Evolutionary conservation across 1,140 invertebrate species (phyloP), one percentile per base, ranked within the genome.

Genomic region (Plodia interpunctella): DNA sequence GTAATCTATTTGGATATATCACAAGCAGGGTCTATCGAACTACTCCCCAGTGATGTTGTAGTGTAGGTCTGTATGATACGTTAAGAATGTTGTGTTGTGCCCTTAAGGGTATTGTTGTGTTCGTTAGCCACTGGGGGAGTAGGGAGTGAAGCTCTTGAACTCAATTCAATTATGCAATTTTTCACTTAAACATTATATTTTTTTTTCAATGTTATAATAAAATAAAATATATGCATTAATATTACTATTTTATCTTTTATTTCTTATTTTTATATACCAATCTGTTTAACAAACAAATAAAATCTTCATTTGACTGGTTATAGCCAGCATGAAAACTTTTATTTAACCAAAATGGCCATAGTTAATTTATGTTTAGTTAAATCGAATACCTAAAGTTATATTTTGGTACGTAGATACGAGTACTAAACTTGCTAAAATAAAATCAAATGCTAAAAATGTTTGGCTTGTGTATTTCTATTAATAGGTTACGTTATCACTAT

Each of bases 201-300:
- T 87, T 52, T 83, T 87, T 87, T 81, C 76, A 83, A 80, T 85
- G 83, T 87, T 88, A 76, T 74, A 80, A 78, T 81, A 87, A 88
- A 81, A 76, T 72, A 73, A 81, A 84, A 79, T 85, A 87, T 87
- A 85, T 78, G 78, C 83, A 85, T 86, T 80, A 84, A 80, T 84
- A 83, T 78, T 75, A 73, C 59, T 62, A 54, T 57, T 44, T 52
- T 25, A 52, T 63, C 49, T 80, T 74, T 82, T 70, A 71, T 78
- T 78, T 68, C 6, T 50, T 38, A 13, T 18, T 3, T 28, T 32
- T 25, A 25, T 3, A 25, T 25, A 25, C 2, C n/a, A n/a, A n/a
- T n/a, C n/a, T n/a, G n/a, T n/a, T n/a, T n/a, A n/a, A n/a, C n/a
- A n/a, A n/a, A n/a, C n/a, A n/a, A n/a, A n/a, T n/a, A n/a, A n/a